Base-by-base conservation (phyloP, 35 echinoderm and acorn worm species). In the Amphiura filiformis region DNA sequence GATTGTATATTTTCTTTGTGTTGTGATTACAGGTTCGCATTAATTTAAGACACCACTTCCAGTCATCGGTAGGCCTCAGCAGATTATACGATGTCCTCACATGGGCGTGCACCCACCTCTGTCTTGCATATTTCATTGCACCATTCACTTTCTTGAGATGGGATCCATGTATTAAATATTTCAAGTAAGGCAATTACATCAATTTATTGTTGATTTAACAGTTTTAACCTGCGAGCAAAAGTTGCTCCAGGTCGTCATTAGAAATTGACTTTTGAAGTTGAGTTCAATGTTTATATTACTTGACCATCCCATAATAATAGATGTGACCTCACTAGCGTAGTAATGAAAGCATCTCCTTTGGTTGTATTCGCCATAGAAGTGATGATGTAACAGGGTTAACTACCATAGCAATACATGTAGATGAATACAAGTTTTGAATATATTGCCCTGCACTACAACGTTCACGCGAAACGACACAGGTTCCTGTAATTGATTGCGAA, bases 91-190 rank as follows among this genome's bases (percentile, higher is more conserved):
- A 93, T 37, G 52, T 93, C 31, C 14, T 93, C 0, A 93, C 92
- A 0, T 93, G 86, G 92, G 44, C 80, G 14, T 78, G 81, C 14
- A 93, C 92, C 13, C 87, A 93, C 39, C 80, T 93, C 15, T 39
- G 35, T 26, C 76, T 93, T 15, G 92, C 92, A 0, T 93, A 93
- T 38, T 86, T 89, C 61, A 93, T 93, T 30, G 82, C 86, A 34
- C 92, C 92, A 0, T 93, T 93, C 76, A 93, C 92, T 7, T 93
- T 93, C 36, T 77, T 93, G 5, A 88, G 35, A 57, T 64, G 82
- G 34, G 75, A 79, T n/a, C 76, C 84, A 22, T 80, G 42, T 15
- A 35, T 93, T 22, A 84, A 82, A 75, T 93, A 93, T 77, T 93
- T 85, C 38, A 86, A 85, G 92, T 93, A 82, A 93, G 92, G 15